phyloP scores from a whole-genome alignment of 2,888 invertebrate species.

The Podabrus alpinus region DNA sequence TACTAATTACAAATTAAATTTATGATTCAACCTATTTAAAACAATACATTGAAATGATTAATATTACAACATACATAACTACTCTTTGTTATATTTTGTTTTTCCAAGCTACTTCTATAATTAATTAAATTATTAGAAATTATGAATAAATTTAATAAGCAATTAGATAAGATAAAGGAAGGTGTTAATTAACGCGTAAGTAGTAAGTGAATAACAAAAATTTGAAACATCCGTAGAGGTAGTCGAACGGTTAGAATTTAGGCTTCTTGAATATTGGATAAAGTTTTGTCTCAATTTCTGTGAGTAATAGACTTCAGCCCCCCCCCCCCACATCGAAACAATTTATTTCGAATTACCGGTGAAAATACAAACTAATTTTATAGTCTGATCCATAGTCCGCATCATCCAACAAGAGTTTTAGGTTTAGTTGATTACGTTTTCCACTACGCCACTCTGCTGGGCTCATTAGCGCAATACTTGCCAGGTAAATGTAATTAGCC shows the following conservation, averaged over 20 bases:
- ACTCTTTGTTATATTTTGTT: background rate
- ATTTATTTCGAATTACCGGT: no score
- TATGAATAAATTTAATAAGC: background rate
- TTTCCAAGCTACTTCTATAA: background rate
- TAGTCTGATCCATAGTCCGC: no score
- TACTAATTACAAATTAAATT: background rate
- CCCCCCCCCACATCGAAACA: no score
- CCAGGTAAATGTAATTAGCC: background rate
- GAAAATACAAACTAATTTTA: no score
- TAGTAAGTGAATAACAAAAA: background rate
- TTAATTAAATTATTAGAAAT: background rate
- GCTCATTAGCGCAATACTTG: background rate
- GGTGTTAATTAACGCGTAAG: background rate
- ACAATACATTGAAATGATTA: background rate
- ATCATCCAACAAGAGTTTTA: no score
- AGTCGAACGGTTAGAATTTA: background rate
- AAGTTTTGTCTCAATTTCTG: no score
- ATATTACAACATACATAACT: background rate
- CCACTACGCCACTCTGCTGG: no score
- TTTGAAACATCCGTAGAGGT: background rate
- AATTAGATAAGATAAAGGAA: background rate
- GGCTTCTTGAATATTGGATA: background rate
- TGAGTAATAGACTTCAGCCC: no score
- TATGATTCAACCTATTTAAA: background rate
- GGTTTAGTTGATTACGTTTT: no score